Conservation (phyloP, 2,113 vertebrate species). For the Saccopteryx leptura region DNA sequence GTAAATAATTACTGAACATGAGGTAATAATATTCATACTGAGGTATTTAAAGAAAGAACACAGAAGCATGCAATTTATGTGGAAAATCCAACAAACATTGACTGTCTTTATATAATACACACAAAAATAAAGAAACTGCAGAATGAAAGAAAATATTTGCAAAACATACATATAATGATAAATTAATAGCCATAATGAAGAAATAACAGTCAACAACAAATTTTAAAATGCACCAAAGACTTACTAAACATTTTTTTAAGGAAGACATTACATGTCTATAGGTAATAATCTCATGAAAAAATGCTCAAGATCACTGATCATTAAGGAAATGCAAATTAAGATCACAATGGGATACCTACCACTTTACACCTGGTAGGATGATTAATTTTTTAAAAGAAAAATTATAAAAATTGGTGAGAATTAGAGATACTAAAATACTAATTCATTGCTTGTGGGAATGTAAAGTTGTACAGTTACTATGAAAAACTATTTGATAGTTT, state of each 20-base stretch:
- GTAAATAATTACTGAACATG: background rate
- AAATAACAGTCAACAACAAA: background rate
- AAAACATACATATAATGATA: background rate
- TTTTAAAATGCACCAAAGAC: background rate
- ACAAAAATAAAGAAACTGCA: background rate
- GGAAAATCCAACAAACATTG: background rate
- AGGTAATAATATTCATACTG: background rate
- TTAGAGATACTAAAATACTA: background rate
- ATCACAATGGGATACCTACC: background rate
- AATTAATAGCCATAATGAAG: background rate
- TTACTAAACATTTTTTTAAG: background rate
- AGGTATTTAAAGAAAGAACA: background rate
- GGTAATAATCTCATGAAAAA: background rate
- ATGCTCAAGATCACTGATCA: background rate
- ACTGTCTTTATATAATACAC: background rate
- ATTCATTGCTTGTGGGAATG: background rate
- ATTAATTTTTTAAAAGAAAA: background rate
- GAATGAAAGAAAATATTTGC: background rate
- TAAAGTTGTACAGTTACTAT: background rate
- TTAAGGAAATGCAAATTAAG: conserved; percentile 14
- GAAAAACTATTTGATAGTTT: background rate
- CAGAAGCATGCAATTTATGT: background rate
- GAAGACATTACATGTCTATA: background rate
- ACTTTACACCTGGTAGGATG: background rate
- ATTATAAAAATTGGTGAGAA: background rate